phyloP scores from a whole-genome alignment of 2,888 invertebrate species.

The Protodeltote pygarga region DNA sequence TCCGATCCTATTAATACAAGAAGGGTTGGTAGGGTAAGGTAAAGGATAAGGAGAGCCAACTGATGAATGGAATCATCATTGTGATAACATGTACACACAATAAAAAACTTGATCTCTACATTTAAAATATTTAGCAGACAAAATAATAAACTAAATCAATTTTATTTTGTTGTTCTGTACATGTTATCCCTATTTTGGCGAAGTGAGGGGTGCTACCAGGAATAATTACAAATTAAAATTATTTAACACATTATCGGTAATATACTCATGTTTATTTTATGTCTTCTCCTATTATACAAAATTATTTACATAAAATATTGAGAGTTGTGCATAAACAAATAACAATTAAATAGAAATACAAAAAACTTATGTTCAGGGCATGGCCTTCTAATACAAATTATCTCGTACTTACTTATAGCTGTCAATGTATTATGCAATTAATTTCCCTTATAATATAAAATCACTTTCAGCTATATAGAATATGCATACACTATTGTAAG shows the following conservation, averaged over 20 bases:
- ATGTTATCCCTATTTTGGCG: constrained; percentile 86
- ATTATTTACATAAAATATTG: constrained; percentile 88
- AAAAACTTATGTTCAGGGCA: constrained; percentile 83
- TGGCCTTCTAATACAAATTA: constrained; percentile 83
- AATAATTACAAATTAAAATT: constrained; percentile 87
- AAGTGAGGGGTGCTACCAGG: constrained; percentile 87
- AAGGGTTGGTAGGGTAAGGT: constrained; percentile 55
- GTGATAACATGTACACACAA: constrained; percentile 81
- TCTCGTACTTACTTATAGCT: constrained; percentile 81
- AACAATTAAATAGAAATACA: constrained; percentile 87
- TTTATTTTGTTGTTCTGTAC: constrained; percentile 62
- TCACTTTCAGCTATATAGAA: constrained; percentile 86
- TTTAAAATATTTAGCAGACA: constrained; percentile 22
- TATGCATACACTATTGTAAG: constrained; percentile 85
- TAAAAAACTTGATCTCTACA: constrained; percentile 34
- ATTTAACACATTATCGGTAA: constrained; percentile 86
- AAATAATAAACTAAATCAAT: constrained; percentile 32
- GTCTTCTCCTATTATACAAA: constrained; percentile 87
- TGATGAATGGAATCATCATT: constrained; percentile 67
- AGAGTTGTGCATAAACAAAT: constrained; percentile 88
- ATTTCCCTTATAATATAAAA: constrained; percentile 84
- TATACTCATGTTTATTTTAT: constrained; percentile 88
- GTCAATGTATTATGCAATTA: constrained; percentile 85
- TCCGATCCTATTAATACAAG: neutral
- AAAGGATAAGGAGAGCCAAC: constrained; percentile 74